Percentiles rank a stretch among this genome's conserved stretches.
These are phyloP conservation scores for Chaetodon trifasciatus DNA, from an alignment of 2,797 vertebrate genomes.

Conservation along the genomic window DNA sequence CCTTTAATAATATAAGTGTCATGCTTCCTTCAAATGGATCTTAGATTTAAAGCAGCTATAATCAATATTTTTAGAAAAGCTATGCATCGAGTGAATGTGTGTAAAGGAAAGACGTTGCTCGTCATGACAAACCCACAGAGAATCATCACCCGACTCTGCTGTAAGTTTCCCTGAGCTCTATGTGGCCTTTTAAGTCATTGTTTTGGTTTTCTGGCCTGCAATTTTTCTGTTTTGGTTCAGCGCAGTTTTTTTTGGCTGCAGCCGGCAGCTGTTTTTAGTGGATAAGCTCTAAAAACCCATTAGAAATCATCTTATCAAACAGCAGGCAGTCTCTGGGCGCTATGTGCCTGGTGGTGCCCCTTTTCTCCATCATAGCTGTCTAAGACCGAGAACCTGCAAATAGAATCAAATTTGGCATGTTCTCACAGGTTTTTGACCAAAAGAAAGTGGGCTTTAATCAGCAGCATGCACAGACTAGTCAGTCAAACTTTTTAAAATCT, in stretches of 20 bases:
- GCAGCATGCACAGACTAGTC: background rate
- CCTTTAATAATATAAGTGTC: background rate
- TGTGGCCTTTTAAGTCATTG: background rate
- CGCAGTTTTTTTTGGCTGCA: background rate
- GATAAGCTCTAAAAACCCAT: slow-evolving; percentile 3
- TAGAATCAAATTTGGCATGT: slow-evolving; percentile 1
- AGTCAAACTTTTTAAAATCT: background rate
- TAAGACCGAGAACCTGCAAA: background rate
- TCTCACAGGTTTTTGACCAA: background rate
- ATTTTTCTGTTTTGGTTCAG: background rate
- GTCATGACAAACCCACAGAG: background rate
- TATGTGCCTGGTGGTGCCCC: background rate
- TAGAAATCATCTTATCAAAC: background rate
- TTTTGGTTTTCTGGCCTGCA: background rate
- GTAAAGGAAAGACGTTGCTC: background rate
- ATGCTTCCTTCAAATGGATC: background rate
- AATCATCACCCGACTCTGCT: background rate
- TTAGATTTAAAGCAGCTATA: background rate
- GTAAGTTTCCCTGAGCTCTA: background rate
- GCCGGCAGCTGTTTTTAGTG: background rate
- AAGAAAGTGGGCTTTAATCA: slow-evolving; percentile 12
- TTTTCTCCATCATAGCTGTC: background rate
- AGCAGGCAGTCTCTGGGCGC: background rate
- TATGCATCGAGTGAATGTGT: background rate
- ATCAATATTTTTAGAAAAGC: background rate